Conservation (phyloP, 2,797 vertebrate genomes). For the Crocidura indochinensis region DNA sequence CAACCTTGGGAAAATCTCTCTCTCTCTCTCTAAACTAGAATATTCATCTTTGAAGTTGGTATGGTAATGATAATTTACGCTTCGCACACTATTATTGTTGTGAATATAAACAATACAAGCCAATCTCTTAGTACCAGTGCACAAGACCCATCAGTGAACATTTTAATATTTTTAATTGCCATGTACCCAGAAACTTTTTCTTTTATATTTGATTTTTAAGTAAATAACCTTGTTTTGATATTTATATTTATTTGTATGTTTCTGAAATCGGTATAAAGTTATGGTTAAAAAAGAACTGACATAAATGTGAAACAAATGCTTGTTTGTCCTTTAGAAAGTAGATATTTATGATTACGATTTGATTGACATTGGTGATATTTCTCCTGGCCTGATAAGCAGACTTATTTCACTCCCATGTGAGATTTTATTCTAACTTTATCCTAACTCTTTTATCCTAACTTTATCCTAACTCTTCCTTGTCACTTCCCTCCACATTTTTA, state of each 20-base stretch:
- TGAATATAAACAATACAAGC: not conserved
- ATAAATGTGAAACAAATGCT: slow-evolving; percentile 3
- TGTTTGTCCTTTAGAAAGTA: slow-evolving; percentile 2
- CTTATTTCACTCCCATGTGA: not conserved
- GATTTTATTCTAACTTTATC: too few relatives aligned
- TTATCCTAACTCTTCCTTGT: not conserved
- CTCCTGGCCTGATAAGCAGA: not conserved
- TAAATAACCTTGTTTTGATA: slow-evolving; percentile 38
- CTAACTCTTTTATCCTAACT: not conserved
- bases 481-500: not conserved
- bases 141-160: slow-evolving; percentile 7
- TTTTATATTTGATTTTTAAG: not conserved
- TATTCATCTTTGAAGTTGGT: not conserved
- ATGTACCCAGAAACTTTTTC: slow-evolving; percentile 20
- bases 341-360: not conserved
- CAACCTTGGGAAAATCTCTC: not conserved
- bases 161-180: slow-evolving; percentile 17
- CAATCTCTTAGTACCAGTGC: not conserved
- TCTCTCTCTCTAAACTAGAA: not conserved
- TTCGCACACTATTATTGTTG: not conserved
- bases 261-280: slow-evolving; percentile 57
- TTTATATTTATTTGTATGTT: slow-evolving; percentile 53
- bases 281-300: not conserved
- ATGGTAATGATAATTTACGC: not conserved
- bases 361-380: not conserved